Evolutionary conservation across 2,888 invertebrate species (phyloP).

Genomic region (Limenitis camilla): DNA sequence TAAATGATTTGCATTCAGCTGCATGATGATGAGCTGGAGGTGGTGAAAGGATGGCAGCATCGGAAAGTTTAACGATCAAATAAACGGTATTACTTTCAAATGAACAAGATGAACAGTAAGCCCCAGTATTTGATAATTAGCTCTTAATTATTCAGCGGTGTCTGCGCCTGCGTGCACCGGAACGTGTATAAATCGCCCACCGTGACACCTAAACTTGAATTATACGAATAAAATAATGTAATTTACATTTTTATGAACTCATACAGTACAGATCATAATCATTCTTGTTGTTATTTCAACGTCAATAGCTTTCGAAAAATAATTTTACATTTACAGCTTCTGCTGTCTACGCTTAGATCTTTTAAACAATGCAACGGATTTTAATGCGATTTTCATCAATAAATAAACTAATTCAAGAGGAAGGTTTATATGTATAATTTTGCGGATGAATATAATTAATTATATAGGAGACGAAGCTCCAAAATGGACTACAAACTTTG

Average conservation of each 20-base stretch:
- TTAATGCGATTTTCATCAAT: no score
- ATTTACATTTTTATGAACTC: background rate
- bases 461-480: no score
- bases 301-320: no score
- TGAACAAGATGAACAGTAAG: constrained; percentile 4
- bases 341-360: no score
- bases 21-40: background rate
- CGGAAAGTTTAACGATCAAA: background rate
- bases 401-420: no score
- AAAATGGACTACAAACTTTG: no score
- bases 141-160: constrained; percentile 43
- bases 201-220: constrained; percentile 12
- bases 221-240: background rate
- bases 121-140: constrained; percentile 50
- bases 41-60: background rate
- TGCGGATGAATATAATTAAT: no score
- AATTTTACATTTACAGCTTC: no score
- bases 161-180: constrained; percentile 45
- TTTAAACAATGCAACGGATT: no score
- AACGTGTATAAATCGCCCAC: constrained; percentile 39
- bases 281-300: no score
- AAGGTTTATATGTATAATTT: no score
- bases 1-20: background rate
- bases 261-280: no score
- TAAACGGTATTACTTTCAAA: background rate